A percentile compares a stretch with the other conserved stretches of the same genome.
Evolutionary conservation across 2,797 vertebrate species (phyloP).

Genomic region (Labroides dimidiatus): DNA sequence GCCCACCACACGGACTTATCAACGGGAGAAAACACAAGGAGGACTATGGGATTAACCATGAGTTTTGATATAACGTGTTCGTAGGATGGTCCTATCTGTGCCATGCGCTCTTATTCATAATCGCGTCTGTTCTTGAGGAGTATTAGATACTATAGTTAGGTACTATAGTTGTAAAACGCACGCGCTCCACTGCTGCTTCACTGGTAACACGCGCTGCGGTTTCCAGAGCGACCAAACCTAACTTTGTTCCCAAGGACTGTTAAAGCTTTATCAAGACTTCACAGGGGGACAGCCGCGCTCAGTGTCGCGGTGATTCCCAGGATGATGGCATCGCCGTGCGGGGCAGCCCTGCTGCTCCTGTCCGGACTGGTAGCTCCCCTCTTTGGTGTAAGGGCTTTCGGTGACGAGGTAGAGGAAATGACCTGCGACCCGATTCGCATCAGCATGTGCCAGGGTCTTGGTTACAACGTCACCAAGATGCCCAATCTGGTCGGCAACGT

Average conservation of each 20-base stretch:
- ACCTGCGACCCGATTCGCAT: constrained; percentile 97
- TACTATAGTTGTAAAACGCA: constrained; percentile 40
- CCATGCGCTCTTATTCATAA: constrained; percentile 3
- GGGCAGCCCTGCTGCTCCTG: constrained; percentile 61
- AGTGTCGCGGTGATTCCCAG: constrained; percentile 43
- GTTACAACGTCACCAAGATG: constrained; percentile 99
- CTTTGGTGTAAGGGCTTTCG: constrained; percentile 83
- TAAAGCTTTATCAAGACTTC: constrained; percentile 2
- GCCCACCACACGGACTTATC: constrained; percentile 17
- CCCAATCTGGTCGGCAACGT: constrained; percentile 98
- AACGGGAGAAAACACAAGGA: constrained; percentile 12
- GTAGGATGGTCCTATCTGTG: constrained; percentile 1
- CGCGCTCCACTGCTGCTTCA: constrained; percentile 56
- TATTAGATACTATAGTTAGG: constrained; percentile 48
- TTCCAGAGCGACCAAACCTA: constrained; percentile 22
- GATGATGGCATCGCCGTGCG: constrained; percentile 48
- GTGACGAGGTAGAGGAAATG: constrained; percentile 92
- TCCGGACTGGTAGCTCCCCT: constrained; percentile 56
- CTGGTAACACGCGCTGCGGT: constrained; percentile 40
- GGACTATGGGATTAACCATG: constrained; percentile 24
- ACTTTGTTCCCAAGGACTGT: constrained; percentile 10
- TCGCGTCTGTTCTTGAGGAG: constrained; percentile 21
- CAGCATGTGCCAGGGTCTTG: constrained; percentile 97
- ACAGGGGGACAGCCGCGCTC: constrained; percentile 1
- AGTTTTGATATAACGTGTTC: background rate